These are phyloP conservation scores for Cuniculus paca DNA, from an alignment of 2,797 vertebrate species.

Conservation along the genomic window DNA sequence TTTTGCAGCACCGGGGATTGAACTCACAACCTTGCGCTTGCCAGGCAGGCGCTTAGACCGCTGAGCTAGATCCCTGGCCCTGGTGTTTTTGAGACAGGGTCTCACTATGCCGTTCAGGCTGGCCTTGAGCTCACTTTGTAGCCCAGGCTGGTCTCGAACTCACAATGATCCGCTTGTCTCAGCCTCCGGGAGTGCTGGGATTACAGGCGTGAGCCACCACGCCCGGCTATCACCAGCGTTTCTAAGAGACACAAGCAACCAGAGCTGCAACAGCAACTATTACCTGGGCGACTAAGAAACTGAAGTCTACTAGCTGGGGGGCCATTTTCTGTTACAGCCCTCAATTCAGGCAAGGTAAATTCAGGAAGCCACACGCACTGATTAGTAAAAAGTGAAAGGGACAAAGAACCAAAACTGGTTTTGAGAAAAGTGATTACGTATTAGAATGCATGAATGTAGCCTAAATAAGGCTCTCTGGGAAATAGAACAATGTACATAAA, in stretches of 20 bases:
- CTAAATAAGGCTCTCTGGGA: neutral
- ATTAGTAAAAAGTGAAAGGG: constrained; percentile 20
- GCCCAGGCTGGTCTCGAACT: no score
- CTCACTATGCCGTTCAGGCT: no score
- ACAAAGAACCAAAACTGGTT: neutral
- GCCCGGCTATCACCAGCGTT: no score
- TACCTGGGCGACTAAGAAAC: neutral
- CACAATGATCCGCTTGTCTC: no score
- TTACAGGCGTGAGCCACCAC: no score
- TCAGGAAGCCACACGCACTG: neutral
- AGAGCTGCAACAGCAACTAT: neutral
- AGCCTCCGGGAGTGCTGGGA: no score
- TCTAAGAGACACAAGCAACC: neutral
- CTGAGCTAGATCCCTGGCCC: no score
- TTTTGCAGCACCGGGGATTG: no score
- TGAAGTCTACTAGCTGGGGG: neutral
- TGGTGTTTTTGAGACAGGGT: no score
- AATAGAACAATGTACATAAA: neutral
- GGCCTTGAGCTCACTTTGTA: no score
- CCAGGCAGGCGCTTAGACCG: no score
- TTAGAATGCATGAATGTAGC: neutral
- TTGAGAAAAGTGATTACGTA: neutral
- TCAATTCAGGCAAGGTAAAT: constrained; percentile 34
- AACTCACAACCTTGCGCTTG: no score
- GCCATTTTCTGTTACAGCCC: neutral